These are phyloP conservation scores for Onthophagus taurus DNA, from an alignment of 1,140 invertebrate genomes.

Conservation along the genomic window DNA sequence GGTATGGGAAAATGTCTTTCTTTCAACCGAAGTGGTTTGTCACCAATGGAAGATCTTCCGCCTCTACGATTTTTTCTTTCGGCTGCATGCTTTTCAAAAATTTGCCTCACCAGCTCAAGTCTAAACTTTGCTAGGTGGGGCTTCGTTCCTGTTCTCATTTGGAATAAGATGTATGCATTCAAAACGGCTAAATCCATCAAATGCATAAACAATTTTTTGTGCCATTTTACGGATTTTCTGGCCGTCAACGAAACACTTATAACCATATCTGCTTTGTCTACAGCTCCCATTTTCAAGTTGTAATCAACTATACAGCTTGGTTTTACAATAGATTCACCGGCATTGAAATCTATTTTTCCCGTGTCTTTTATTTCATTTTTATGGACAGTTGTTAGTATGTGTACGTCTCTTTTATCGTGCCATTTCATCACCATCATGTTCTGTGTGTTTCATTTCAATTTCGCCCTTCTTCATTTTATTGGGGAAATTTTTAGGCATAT, in stretches of 20 bases:
- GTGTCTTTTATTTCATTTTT: conserved; percentile 11
- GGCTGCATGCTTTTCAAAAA: conserved; percentile 2
- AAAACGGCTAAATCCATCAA: background rate
- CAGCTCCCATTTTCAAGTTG: conserved; percentile 24
- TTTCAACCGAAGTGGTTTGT: conserved; percentile 4
- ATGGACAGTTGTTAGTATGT: conserved; percentile 28
- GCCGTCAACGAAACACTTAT: conserved; percentile 7
- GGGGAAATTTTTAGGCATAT: conserved; percentile 19
- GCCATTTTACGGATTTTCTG: background rate
- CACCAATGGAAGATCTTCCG: background rate
- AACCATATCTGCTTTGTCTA: conserved; percentile 21
- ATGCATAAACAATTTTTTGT: background rate
- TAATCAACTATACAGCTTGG: conserved; percentile 25
- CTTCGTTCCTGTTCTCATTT: conserved; percentile 5
- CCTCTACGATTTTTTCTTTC: background rate
- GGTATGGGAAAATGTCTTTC: conserved; percentile 9
- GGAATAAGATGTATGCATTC: background rate
- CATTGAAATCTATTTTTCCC: conserved; percentile 15
- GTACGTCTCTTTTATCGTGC: conserved; percentile 23
- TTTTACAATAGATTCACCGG: conserved; percentile 16
- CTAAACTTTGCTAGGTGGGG: background rate
- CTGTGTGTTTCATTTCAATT: conserved; percentile 13
- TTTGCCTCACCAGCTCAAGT: background rate
- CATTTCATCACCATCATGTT: conserved; percentile 24
- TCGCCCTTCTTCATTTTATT: conserved; percentile 26